Evolutionary conservation across 1,140 invertebrate species (phyloP).

Genomic region (Riptortus pedestris): DNA sequence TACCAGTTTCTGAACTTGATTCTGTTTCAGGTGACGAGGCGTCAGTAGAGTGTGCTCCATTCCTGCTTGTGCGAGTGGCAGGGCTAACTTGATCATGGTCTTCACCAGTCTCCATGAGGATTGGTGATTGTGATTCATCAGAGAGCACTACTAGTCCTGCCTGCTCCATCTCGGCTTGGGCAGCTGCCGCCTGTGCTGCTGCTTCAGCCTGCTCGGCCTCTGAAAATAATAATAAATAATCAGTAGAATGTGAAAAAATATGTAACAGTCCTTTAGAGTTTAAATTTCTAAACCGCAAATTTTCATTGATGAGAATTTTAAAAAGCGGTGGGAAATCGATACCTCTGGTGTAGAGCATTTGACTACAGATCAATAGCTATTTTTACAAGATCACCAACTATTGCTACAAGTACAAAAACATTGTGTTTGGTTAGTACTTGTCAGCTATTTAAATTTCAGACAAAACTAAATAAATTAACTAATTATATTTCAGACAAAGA

Average conservation of each 20-base stretch:
- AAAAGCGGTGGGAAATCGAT: too few relatives aligned
- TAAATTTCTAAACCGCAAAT: background rate
- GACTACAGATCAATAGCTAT: too few relatives aligned
- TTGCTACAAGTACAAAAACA: too few relatives aligned
- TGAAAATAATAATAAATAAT: constrained; percentile 6
- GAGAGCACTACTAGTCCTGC: constrained; percentile 38
- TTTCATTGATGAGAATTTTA: background rate
- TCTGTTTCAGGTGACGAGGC: background rate
- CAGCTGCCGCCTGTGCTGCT: constrained; percentile 1
- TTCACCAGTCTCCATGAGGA: background rate
- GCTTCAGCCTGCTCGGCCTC: constrained; percentile 18
- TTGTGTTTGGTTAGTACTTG: too few relatives aligned
- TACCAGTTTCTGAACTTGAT: background rate
- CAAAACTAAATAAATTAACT: too few relatives aligned
- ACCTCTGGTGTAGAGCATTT: too few relatives aligned
- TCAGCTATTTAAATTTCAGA: too few relatives aligned
- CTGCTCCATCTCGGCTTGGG: constrained; percentile 33
- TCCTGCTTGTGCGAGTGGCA: background rate
- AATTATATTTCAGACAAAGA: too few relatives aligned
- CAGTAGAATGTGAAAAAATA: constrained; percentile 18
- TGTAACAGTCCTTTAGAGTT: too few relatives aligned
- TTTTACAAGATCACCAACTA: too few relatives aligned
- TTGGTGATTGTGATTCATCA: constrained; percentile 43
- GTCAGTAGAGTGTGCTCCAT: constrained; percentile 1
- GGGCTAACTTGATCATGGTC: background rate